Evolutionary conservation across 1,140 invertebrate species (phyloP), one percentile per base, ranked within the genome.

Genomic region (Cydia pomonella): DNA sequence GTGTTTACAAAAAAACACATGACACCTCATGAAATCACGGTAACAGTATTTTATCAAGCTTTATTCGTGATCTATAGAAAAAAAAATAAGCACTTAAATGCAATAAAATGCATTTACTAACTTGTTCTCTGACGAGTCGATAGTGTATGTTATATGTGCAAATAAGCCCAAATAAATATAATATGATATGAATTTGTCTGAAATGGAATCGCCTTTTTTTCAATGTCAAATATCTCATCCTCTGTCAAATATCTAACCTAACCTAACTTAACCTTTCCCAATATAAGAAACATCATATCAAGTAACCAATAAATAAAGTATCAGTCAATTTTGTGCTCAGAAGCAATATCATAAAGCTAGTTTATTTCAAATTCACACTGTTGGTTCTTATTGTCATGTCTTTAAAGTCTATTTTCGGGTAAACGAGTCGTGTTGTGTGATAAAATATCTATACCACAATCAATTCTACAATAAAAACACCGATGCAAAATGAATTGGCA

Each of bases 401-500:
- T 21, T 59, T 23, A 59, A 59, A 59, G 53, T 59, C 7, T 59
- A 59, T 10, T 59, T 59, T 59, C 53, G 9, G 18, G 7, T 10
- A n/a, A 21, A 23, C 0, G 3, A 6, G 13, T 44, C 41, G 41
- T 16, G 44, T 53, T 18, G 50, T 16, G 44, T 16, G 53, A 59
- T 59, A 23, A 59, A 59, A 59, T 59, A 59, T 59, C 18, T 59
- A 59, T 33, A 18, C 29, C 29, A 29, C 64, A 69, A 38, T 69
- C 64, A 69, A 69, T 69, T 69, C 64, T 16, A 69, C 27, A 66
- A 18, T 69, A 69, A 69, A 69, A 69, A 33, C 29, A 38, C 29
- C 18, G 33, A 69, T 69, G 64, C 64, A 69, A 69, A 69, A 69
- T 69, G 64, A 69, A 69, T 69, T 69, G 64, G 64, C 64, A 69